phyloP scores from a whole-genome alignment of 2,888 invertebrate genomes.

The Oligia fasciuncula region DNA sequence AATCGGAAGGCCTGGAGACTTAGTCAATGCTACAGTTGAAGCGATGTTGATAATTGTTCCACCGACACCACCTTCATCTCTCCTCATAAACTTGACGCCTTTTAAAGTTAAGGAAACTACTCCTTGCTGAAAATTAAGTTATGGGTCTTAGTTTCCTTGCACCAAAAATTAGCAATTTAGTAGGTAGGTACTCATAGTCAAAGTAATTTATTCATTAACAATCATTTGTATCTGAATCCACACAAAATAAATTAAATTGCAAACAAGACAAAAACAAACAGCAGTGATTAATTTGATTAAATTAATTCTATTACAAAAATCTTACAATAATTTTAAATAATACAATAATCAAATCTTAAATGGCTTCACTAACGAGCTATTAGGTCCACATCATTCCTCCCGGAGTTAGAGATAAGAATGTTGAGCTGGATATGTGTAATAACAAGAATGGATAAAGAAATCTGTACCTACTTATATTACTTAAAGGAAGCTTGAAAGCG shows the following conservation, averaged over 20 bases:
- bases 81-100: conserved; percentile 74
- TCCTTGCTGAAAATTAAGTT: conserved; percentile 78
- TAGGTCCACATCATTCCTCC: background rate
- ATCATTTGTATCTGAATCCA: too few relatives aligned
- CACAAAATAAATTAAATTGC: too few relatives aligned
- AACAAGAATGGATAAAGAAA: background rate
- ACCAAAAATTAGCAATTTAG: background rate
- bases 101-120: conserved; percentile 82
- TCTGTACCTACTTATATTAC: background rate
- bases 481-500: background rate
- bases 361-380: background rate
- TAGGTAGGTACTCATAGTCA: too few relatives aligned
- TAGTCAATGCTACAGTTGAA: conserved; percentile 67
- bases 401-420: background rate
- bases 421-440: background rate
- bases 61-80: conserved; percentile 73
- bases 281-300: too few relatives aligned
- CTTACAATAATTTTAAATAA: too few relatives aligned
- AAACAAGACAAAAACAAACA: too few relatives aligned
- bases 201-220: too few relatives aligned
- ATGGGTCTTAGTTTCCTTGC: background rate
- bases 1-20: conserved; percentile 65
- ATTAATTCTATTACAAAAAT: too few relatives aligned
- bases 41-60: conserved; percentile 77
- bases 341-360: too few relatives aligned